Percentiles rank a stretch among this genome's conserved stretches.
Conservation (phyloP, 2,888 invertebrate genomes). For the Oscheius myriophilus region DNA sequence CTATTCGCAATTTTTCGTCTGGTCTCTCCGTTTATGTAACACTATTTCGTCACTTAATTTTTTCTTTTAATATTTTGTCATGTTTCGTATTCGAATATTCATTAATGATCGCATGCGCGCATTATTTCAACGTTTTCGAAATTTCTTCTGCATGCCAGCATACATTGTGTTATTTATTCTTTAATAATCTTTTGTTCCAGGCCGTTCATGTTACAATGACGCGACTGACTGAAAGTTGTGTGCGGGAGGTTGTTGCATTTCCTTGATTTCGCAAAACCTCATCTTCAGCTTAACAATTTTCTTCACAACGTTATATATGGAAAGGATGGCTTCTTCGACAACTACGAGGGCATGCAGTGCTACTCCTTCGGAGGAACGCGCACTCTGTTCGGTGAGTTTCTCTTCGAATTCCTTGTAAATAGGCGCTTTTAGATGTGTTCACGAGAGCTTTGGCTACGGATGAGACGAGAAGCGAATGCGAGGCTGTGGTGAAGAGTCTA, state of each 20-base stretch:
- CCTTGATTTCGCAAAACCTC: not conserved
- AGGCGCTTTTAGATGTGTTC: too few species aligned
- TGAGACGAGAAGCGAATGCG: too few species aligned
- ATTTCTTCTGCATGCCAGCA: too few species aligned
- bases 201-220: too few species aligned
- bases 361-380: slow-evolving; percentile 9
- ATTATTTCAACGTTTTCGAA: too few species aligned
- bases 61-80: not conserved
- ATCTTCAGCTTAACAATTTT: not conserved
- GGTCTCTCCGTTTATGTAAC: not conserved
- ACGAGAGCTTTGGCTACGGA: too few species aligned
- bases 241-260: not conserved
- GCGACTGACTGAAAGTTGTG: too few species aligned
- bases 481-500: too few species aligned
- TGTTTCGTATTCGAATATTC: too few species aligned
- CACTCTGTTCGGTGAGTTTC: not conserved
- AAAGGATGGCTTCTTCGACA: slow-evolving; percentile 8
- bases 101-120: too few species aligned
- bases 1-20: not conserved
- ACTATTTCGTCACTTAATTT: not conserved
- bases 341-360: not conserved
- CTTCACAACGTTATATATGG: not conserved
- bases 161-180: too few species aligned
- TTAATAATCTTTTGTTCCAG: not conserved
- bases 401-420: not conserved